Conservation (phyloP, 2,113 vertebrate species). For the Serilophus lunatus region DNA sequence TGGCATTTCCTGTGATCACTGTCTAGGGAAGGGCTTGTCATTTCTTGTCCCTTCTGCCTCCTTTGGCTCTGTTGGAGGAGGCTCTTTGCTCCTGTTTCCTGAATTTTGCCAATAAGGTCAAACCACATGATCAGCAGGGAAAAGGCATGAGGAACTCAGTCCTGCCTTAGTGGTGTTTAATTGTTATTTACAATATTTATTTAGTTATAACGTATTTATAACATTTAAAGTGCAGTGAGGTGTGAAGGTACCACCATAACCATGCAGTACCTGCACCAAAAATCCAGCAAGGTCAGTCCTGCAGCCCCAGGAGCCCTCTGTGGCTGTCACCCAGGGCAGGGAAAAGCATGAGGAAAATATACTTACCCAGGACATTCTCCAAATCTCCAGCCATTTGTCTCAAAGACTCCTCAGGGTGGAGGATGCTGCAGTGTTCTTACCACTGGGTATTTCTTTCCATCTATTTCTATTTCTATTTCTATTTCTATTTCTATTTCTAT, state of each 20-base stretch:
- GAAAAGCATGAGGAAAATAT: neutral
- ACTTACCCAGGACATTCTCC: neutral
- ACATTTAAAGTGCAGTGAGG: neutral
- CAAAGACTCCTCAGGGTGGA: neutral
- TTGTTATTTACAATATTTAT: neutral
- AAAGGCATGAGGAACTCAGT: neutral
- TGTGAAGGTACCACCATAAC: neutral
- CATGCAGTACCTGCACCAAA: neutral
- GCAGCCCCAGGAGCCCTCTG: neutral
- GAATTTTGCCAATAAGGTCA: neutral
- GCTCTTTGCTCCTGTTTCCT: neutral
- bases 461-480: neutral
- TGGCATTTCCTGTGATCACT: neutral
- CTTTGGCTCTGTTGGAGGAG: neutral
- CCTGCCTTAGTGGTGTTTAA: neutral
- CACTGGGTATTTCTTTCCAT: neutral
- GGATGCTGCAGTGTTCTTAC: neutral
- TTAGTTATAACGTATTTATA: neutral
- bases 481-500: neutral
- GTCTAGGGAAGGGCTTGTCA: neutral
- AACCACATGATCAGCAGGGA: neutral
- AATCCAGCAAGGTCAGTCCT: neutral
- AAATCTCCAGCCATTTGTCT: neutral
- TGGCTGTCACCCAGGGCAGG: neutral
- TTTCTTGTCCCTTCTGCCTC: neutral